Evolutionary conservation across 2,797 vertebrate species (phyloP).

Genomic region (Fratercula arctica): DNA sequence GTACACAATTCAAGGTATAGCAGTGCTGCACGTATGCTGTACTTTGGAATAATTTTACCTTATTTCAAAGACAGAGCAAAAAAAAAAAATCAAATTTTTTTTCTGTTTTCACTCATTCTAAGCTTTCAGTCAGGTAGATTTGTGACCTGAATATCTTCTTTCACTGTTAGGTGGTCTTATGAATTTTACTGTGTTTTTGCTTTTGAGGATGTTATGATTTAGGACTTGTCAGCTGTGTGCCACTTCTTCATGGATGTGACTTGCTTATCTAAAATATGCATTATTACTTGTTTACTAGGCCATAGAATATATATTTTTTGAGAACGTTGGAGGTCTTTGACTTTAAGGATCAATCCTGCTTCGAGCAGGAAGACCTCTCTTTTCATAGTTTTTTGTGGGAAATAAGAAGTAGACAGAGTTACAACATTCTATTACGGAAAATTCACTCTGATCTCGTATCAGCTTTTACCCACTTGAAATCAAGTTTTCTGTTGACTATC

Average conservation of each 20-base stretch:
- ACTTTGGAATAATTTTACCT: slow-evolving; percentile 12
- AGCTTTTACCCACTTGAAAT: slow-evolving; percentile 50
- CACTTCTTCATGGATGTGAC: slow-evolving; percentile 10
- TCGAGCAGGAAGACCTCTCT: not conserved
- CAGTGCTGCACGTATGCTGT: not conserved
- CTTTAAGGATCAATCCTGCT: slow-evolving; percentile 15
- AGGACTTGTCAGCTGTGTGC: not conserved
- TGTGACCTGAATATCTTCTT: slow-evolving; percentile 42
- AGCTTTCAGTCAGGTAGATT: slow-evolving; percentile 37
- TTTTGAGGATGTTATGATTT: slow-evolving; percentile 47
- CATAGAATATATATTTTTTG: not conserved
- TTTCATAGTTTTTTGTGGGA: not conserved
- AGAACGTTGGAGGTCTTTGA: not conserved
- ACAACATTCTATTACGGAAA: slow-evolving; percentile 29
- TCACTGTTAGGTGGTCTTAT: not conserved
- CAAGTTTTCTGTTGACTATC: slow-evolving; percentile 42
- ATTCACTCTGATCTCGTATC: not conserved
- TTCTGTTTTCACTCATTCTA: not conserved
- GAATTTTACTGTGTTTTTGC: slow-evolving; percentile 8
- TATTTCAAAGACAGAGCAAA: not conserved
- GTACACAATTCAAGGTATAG: not conserved
- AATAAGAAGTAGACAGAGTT: slow-evolving; percentile 13
- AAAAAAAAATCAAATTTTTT: not conserved
- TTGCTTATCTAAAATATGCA: not conserved
- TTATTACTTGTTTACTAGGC: not conserved